Evolutionary conservation across 2,888 invertebrate species (phyloP), one percentile per base, ranked within the genome.

Genomic region (Troilus luridus): DNA sequence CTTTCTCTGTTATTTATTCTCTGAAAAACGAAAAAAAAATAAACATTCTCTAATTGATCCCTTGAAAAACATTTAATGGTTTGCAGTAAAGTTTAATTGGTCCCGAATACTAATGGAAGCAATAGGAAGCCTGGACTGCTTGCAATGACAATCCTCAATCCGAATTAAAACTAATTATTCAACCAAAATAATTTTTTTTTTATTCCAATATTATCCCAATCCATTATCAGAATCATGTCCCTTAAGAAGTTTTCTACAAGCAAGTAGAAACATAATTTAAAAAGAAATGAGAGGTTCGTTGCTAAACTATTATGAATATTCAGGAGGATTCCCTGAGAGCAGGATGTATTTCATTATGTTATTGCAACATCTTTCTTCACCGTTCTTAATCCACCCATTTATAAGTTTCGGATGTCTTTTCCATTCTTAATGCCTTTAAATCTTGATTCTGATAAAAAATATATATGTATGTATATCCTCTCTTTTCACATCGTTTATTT

Each of bases 271-370:
- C 54, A 41, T 54, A 54, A 54, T 81, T 19, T 81, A 21, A 81
- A 81, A 81, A 54, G 54, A 54, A 81, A 54, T 54, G 21, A 81
- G 54, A 54, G 41, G 19, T 21, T 54, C 54, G 81, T 81, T 67
- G 21, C 81, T 56, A 81, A 56, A 54, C 81, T 54, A 54, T 19
- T 56, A 81, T 81, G 81, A 81, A 81, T 81, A 81, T 81, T 81
- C 54, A 81, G 21, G 9, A 81, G 81, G 81, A 81, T 81, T 81
- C 81, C 8, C 81, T 19, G 9, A 12, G 54, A 54, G 81, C 81
- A 81, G 81, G 81, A 81, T 81, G 81, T 81, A 81, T 81, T 81
- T 54, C 81, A 81, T 81, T 81, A 81, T 81, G 81, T 54, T 81
- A 54, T 81, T 81, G 54, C 81, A 21, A 81, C 81, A 81, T 81